Evolutionary conservation across 1,140 invertebrate species (phyloP).

Genomic region (Solenopsis fugax): DNA sequence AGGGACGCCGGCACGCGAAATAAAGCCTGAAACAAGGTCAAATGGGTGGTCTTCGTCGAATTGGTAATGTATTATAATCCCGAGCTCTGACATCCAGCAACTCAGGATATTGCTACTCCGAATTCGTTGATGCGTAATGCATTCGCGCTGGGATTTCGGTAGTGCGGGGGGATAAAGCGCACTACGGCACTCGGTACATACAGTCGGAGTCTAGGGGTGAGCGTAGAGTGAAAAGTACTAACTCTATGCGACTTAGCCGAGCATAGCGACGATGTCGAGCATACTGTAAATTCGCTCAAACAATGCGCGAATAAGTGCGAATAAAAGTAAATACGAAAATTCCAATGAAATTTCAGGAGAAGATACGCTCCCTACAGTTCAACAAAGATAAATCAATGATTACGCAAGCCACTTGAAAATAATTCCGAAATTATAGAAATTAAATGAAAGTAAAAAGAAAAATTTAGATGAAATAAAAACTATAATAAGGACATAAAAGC

Average conservation of each 20-base stretch:
- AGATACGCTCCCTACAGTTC: background rate
- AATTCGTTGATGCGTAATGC: conserved; percentile 86
- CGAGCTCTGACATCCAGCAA: conserved; percentile 81
- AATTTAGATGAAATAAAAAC: background rate
- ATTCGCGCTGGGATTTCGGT: conserved; percentile 84
- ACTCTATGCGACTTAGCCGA: conserved; percentile 54
- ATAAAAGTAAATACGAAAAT: conserved; percentile 23
- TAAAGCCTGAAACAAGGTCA: conserved; percentile 82
- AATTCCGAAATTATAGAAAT: conserved; percentile 3
- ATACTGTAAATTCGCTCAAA: conserved; percentile 69
- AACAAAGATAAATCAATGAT: background rate
- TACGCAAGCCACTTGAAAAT: background rate
- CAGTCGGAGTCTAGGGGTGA: conserved; percentile 60
- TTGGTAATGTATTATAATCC: conserved; percentile 87
- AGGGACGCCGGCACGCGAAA: conserved; percentile 69
- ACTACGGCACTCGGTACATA: conserved; percentile 44
- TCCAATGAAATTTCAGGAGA: background rate
- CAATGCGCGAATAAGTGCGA: conserved; percentile 42
- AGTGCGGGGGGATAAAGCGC: conserved; percentile 73
- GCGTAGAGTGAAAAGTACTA: conserved; percentile 60
- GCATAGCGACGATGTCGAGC: conserved; percentile 75
- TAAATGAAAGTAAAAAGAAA: background rate
- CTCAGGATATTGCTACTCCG: conserved; percentile 87
- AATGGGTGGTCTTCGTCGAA: conserved; percentile 83
- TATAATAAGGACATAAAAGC: background rate